Conservation (phyloP, 2,113 vertebrate genomes). For the Synchiropus splendidus region DNA sequence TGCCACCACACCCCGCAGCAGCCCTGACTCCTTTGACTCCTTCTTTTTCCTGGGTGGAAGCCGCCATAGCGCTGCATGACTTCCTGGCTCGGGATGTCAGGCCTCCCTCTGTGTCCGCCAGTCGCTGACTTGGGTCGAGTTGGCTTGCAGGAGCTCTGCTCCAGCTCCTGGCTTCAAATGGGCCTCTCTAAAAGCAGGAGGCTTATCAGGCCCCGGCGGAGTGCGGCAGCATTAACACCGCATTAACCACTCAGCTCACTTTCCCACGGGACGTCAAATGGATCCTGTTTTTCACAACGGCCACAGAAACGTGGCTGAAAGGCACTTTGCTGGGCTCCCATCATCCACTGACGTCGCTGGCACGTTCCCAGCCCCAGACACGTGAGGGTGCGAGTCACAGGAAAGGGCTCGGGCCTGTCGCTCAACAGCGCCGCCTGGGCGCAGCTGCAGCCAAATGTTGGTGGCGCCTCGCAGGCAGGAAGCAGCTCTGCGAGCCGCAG, state of each 20-base stretch:
- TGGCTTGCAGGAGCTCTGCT: too few relatives aligned
- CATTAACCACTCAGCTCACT: conserved; percentile 57
- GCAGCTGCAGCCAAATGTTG: conserved; percentile 73
- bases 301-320: conserved; percentile 32
- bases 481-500: conserved; percentile 70
- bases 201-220: conserved; percentile 27
- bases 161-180: too few relatives aligned
- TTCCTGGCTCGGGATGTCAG: conserved; percentile 66
- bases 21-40: conserved; percentile 17
- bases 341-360: conserved; percentile 32
- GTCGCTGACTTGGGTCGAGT: too few relatives aligned
- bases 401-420: conserved; percentile 32
- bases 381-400: conserved; percentile 3
- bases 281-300: conserved; percentile 53
- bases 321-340: conserved; percentile 42
- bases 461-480: conserved; percentile 58
- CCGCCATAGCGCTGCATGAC: conserved; percentile 41
- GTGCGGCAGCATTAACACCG: conserved; percentile 39
- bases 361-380: background rate
- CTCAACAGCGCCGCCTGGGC: conserved; percentile 37
- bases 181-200: too few relatives aligned
- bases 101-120: too few relatives aligned
- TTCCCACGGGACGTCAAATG: conserved; percentile 62
- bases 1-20: too few relatives aligned
- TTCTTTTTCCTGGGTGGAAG: conserved; percentile 44